Percentiles rank a stretch among this genome's conserved stretches.
Conservation (phyloP, 2,113 vertebrate genomes). For the Spheniscus mendiculus region DNA sequence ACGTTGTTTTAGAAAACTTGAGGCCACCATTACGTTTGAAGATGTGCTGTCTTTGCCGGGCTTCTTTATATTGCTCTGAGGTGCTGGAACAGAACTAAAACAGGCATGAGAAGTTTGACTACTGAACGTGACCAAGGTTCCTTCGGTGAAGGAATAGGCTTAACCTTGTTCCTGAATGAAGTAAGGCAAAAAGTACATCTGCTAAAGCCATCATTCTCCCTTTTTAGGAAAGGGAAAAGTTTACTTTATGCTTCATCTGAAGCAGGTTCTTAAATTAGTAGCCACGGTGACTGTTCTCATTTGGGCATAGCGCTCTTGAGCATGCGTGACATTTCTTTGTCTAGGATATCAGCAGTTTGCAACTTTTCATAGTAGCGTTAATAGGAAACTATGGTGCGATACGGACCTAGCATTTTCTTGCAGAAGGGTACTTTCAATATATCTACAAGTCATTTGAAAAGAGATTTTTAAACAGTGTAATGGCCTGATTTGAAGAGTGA, state of each 20-base stretch:
- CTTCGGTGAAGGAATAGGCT: background rate
- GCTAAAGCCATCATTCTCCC: background rate
- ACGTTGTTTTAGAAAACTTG: background rate
- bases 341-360: background rate
- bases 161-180: background rate
- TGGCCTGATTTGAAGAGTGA: background rate
- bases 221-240: background rate
- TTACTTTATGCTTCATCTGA: background rate
- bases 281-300: background rate
- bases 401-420: background rate
- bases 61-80: background rate
- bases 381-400: background rate
- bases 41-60: background rate
- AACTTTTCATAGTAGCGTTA: background rate
- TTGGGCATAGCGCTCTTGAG: background rate
- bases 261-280: background rate
- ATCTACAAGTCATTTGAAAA: background rate
- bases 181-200: background rate
- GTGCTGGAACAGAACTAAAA: background rate
- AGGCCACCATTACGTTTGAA: background rate
- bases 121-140: background rate
- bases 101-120: background rate
- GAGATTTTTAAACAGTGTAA: background rate
- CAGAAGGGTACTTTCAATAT: background rate
- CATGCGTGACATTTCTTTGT: background rate